Evolutionary conservation across 1,140 invertebrate species (phyloP).

Genomic region (Drosophila bipectinata): DNA sequence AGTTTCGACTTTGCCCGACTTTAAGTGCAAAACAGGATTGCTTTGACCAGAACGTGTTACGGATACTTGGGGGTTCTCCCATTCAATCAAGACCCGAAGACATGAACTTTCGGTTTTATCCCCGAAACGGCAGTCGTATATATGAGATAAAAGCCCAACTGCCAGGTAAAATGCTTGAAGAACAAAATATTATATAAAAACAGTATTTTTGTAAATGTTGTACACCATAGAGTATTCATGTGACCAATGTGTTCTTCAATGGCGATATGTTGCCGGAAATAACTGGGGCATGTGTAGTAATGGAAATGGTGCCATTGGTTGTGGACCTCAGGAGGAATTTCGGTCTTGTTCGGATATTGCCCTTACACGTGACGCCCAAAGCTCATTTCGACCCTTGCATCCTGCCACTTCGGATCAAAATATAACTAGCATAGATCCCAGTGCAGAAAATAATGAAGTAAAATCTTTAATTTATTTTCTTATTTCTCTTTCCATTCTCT

Average conservation of each 20-base stretch:
- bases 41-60: constrained; percentile 89
- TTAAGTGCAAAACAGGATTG: constrained; percentile 89
- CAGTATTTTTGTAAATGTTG: not conserved
- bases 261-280: constrained; percentile 82
- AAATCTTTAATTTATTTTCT: constrained; percentile 79
- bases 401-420: constrained; percentile 38
- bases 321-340: constrained; percentile 91
- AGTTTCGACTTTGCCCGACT: constrained; percentile 92
- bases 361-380: constrained; percentile 86
- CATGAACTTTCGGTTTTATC: constrained; percentile 87
- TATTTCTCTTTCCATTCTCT: constrained; percentile 83
- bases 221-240: constrained; percentile 83
- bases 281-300: constrained; percentile 85
- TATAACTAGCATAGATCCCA: constrained; percentile 7
- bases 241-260: constrained; percentile 84
- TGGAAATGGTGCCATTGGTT: constrained; percentile 84
- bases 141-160: constrained; percentile 90
- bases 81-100: constrained; percentile 72
- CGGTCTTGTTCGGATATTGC: constrained; percentile 92
- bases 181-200: not conserved
- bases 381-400: constrained; percentile 49
- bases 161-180: constrained; percentile 84
- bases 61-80: constrained; percentile 85
- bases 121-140: constrained; percentile 90
- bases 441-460: constrained; percentile 10